Conservation (phyloP, 1,140 invertebrate species). For the Drosophila ficusphila region DNA sequence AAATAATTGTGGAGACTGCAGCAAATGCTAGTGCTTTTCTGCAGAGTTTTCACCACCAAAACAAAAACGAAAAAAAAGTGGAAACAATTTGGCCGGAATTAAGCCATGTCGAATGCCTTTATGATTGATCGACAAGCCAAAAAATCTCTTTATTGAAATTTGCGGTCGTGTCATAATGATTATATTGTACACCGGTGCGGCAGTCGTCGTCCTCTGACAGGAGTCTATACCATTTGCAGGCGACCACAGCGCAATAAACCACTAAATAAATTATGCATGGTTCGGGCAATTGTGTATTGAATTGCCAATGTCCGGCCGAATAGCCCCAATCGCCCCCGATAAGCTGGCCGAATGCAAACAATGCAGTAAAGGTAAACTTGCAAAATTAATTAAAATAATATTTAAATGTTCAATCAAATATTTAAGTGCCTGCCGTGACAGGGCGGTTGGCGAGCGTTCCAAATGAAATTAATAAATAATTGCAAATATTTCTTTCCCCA, state of each 20-base stretch:
- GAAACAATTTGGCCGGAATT: conserved; percentile 38
- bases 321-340: background rate
- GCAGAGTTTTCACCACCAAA: too few species aligned
- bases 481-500: conserved; percentile 20
- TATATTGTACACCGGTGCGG: conserved; percentile 11
- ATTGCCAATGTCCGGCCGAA: conserved; percentile 35
- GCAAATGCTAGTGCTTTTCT: conserved; percentile 9
- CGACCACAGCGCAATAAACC: conserved; percentile 67
- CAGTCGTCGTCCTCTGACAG: conserved; percentile 18
- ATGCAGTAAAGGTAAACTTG: conserved; percentile 45
- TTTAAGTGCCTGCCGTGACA: conserved; percentile 42
- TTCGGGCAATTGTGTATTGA: conserved; percentile 55
- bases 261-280: conserved; percentile 75
- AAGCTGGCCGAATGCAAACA: conserved; percentile 45
- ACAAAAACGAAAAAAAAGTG: background rate
- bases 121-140: conserved; percentile 58
- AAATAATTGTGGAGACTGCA: conserved; percentile 35
- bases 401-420: conserved; percentile 67
- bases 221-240: conserved; percentile 37
- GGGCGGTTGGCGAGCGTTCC: background rate
- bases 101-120: conserved; percentile 43
- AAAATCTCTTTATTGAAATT: conserved; percentile 48
- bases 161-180: conserved; percentile 72
- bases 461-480: conserved; percentile 59
- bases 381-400: conserved; percentile 76